Conservation (phyloP, 2,888 invertebrate genomes). For the Xylota segnis region DNA sequence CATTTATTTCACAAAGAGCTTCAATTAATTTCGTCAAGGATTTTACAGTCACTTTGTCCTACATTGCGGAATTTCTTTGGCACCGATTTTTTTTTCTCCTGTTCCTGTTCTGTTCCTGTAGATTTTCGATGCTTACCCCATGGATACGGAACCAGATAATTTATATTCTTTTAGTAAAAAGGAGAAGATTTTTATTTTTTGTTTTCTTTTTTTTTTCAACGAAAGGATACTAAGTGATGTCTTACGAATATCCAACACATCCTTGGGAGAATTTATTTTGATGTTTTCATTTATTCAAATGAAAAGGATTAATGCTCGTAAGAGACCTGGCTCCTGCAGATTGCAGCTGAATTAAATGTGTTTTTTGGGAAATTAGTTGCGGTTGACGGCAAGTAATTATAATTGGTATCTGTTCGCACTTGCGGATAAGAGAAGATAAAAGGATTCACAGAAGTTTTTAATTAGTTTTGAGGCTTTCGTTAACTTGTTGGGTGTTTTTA, state of each 20-base stretch:
- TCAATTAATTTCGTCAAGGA: slow-evolving; percentile 78
- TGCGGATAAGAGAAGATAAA: slow-evolving; percentile 20
- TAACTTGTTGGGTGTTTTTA: slow-evolving; percentile 5
- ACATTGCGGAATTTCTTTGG: slow-evolving; percentile 55
- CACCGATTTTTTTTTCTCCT: slow-evolving; percentile 27
- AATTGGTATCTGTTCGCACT: slow-evolving; percentile 27
- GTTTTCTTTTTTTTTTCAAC: background rate
- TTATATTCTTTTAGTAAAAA: slow-evolving; percentile 50
- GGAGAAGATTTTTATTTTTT: background rate
- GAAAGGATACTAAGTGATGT: slow-evolving; percentile 34
- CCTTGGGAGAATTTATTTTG: slow-evolving; percentile 29
- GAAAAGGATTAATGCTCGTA: background rate
- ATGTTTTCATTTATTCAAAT: slow-evolving; percentile 35
- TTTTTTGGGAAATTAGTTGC: slow-evolving; percentile 71
- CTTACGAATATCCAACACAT: slow-evolving; percentile 40
- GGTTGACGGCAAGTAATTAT: slow-evolving; percentile 62
- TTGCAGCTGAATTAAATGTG: slow-evolving; percentile 44
- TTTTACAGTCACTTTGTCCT: slow-evolving; percentile 66
- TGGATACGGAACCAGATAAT: slow-evolving; percentile 50
- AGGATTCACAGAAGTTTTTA: slow-evolving; percentile 64
- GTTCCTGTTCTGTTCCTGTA: background rate
- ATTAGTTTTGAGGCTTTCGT: slow-evolving; percentile 74
- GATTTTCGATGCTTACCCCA: slow-evolving; percentile 35
- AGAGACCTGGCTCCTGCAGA: background rate
- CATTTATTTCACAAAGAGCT: slow-evolving; percentile 78